A percentile compares a stretch with the other conserved stretches of the same genome.
phyloP scores from a whole-genome alignment of 1,140 invertebrate genomes.

The Calosoma granatense region DNA sequence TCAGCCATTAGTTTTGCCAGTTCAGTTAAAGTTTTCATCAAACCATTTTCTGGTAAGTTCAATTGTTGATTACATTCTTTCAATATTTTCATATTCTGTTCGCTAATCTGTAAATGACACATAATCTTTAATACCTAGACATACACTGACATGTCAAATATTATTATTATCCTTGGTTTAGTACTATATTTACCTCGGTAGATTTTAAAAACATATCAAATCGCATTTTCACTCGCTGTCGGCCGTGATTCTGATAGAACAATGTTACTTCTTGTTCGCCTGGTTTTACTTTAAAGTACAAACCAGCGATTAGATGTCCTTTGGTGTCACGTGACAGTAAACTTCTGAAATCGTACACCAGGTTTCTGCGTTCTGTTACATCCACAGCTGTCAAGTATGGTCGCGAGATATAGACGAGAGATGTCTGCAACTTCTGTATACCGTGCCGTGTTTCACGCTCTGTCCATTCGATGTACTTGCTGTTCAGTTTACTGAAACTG shows the following conservation, averaged over 20 bases:
- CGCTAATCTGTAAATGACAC: conserved; percentile 42
- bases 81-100: conserved; percentile 48
- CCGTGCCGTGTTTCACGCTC: conserved; percentile 56
- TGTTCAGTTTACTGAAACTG: conserved; percentile 48
- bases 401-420: conserved; percentile 64
- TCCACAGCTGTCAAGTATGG: conserved; percentile 73
- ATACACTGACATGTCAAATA: conserved; percentile 7
- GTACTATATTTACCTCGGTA: conserved; percentile 42
- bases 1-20: conserved; percentile 61
- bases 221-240: conserved; percentile 57
- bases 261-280: conserved; percentile 60
- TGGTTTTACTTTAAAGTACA: conserved; percentile 66
- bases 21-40: conserved; percentile 49
- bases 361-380: conserved; percentile 77
- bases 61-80: conserved; percentile 60
- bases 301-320: conserved; percentile 66
- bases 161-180: not conserved
- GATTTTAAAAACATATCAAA: conserved; percentile 54
- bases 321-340: conserved; percentile 68
- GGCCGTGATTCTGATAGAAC: conserved; percentile 61
- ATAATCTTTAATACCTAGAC: conserved; percentile 10
- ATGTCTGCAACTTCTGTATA: conserved; percentile 42
- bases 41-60: conserved; percentile 46
- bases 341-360: conserved; percentile 81
- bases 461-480: conserved; percentile 72